phyloP scores from a whole-genome alignment of 2,888 invertebrate genomes.

The Phengaris arion region DNA sequence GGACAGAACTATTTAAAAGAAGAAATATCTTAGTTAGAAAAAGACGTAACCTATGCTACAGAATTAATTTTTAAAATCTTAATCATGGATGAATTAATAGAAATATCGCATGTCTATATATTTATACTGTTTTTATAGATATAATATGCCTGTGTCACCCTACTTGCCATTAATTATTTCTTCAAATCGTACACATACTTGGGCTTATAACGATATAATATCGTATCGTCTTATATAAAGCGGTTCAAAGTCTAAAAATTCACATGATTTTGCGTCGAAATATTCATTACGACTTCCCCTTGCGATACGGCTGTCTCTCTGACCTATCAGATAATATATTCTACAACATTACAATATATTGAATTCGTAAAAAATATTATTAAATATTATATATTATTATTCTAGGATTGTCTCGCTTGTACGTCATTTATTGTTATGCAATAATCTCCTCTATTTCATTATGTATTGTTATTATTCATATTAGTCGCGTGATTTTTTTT shows the following conservation, averaged over 20 bases:
- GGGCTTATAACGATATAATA: background rate
- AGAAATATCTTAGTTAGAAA: too few relatives aligned
- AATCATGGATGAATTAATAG: too few relatives aligned
- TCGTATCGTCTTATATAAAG: background rate
- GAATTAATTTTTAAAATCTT: too few relatives aligned
- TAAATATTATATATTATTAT: background rate
- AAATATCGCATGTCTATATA: too few relatives aligned
- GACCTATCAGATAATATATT: conserved; percentile 19
- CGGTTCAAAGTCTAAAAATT: background rate
- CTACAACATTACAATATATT: background rate
- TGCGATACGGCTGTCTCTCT: background rate
- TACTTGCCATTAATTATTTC: too few relatives aligned
- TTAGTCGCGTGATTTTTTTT: background rate
- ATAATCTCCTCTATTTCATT: conserved; percentile 5
- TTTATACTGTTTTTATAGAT: too few relatives aligned
- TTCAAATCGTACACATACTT: background rate
- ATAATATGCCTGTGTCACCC: too few relatives aligned
- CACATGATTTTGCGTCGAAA: conserved; percentile 20
- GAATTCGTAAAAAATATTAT: conserved; percentile 10
- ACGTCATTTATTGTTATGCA: conserved; percentile 3
- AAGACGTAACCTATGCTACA: too few relatives aligned
- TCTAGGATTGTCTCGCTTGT: conserved; percentile 11
- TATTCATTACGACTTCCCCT: conserved; percentile 23
- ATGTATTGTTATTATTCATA: background rate
- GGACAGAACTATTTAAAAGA: too few relatives aligned